Conservation (phyloP, 2,888 invertebrate species). For the Sphaerophoria rueppellii region DNA sequence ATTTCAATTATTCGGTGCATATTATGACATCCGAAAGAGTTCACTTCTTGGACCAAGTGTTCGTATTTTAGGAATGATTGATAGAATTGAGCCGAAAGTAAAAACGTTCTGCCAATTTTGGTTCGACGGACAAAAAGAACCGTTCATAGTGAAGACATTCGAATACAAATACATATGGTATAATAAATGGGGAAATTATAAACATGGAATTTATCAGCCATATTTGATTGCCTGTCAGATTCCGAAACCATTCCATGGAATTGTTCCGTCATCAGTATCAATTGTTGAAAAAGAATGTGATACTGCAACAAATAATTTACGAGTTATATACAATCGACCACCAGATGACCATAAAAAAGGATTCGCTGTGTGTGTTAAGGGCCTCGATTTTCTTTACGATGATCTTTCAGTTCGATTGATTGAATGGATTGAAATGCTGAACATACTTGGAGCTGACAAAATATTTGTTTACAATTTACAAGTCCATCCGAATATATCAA, state of each 20-base stretch:
- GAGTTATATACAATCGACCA: conserved; percentile 91
- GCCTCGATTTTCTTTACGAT: conserved; percentile 95
- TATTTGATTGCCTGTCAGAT: conserved; percentile 94
- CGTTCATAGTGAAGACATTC: conserved; percentile 90
- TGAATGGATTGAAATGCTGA: conserved; percentile 96
- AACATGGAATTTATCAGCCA: conserved; percentile 94
- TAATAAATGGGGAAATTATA: conserved; percentile 96
- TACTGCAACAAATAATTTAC: conserved; percentile 91
- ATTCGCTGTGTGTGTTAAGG: conserved; percentile 96
- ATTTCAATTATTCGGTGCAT: conserved; percentile 95
- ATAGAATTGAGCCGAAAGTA: conserved; percentile 92
- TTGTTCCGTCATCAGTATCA: conserved; percentile 92
- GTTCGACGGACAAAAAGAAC: conserved; percentile 93
- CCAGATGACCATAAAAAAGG: conserved; percentile 86
- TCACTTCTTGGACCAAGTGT: conserved; percentile 92
- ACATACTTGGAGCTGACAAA: conserved; percentile 94
- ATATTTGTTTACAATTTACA: conserved; percentile 95
- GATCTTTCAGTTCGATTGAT: conserved; percentile 94
- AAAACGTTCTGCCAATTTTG: conserved; percentile 94
- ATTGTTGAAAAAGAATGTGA: conserved; percentile 93
- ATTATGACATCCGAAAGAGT: conserved; percentile 90
- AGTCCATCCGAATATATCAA: conserved; percentile 95
- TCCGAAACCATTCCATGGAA: conserved; percentile 88
- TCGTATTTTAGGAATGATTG: conserved; percentile 93
- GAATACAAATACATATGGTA: conserved; percentile 98